A percentile compares a stretch with the other conserved stretches of the same genome.
These are phyloP conservation scores for Noctilio leporinus DNA, from an alignment of 2,113 vertebrate species.

Conservation along the genomic window DNA sequence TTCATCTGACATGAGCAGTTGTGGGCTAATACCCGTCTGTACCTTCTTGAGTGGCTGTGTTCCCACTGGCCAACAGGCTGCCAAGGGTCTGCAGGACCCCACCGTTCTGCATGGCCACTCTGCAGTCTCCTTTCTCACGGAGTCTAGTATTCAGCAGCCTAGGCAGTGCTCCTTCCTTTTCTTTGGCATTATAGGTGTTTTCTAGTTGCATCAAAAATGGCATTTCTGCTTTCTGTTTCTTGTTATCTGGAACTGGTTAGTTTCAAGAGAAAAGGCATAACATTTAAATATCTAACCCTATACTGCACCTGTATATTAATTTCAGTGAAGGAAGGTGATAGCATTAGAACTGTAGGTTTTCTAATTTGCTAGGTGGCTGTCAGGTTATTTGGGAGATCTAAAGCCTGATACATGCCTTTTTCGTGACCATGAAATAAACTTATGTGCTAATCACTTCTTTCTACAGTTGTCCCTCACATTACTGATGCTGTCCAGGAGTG, in stretches of 20 bases:
- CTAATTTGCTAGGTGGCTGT: background rate
- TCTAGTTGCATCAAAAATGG: background rate
- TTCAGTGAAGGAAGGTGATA: background rate
- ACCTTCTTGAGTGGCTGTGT: background rate
- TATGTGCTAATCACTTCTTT: constrained; percentile 39
- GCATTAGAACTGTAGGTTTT: background rate
- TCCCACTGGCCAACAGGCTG: background rate
- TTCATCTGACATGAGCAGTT: background rate
- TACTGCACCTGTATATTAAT: background rate
- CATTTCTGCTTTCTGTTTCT: background rate
- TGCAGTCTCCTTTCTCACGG: background rate
- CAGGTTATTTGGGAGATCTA: background rate
- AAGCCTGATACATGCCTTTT: background rate
- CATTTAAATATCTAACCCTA: background rate
- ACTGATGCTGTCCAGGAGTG: constrained; percentile 86
- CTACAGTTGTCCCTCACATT: constrained; percentile 83
- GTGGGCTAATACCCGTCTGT: background rate
- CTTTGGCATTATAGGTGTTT: background rate
- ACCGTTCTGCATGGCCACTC: background rate
- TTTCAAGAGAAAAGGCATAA: background rate
- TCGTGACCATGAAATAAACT: background rate
- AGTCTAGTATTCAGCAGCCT: background rate
- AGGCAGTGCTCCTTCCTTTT: background rate
- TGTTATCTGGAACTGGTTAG: background rate
- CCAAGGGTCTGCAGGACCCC: background rate